Evolutionary conservation across 2,113 vertebrate species (phyloP).

Genomic region (Malurus melanocephalus): DNA sequence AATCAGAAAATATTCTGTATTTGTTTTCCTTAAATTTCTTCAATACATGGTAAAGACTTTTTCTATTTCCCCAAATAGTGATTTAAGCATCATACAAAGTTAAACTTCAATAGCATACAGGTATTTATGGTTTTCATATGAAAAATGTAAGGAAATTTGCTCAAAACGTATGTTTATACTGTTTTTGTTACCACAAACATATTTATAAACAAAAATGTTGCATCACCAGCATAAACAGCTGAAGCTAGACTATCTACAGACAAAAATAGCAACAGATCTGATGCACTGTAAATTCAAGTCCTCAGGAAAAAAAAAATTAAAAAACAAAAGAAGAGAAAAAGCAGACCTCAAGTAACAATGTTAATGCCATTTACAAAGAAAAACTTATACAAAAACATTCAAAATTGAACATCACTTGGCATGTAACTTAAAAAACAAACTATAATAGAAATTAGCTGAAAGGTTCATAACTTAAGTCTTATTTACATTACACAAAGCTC

Average conservation of each 20-base stretch:
- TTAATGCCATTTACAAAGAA: slow-evolving; percentile 84
- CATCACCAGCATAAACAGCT: slow-evolving; percentile 86
- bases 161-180: slow-evolving; percentile 91
- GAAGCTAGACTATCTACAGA: slow-evolving; percentile 97
- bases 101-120: slow-evolving; percentile 94
- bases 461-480: slow-evolving; percentile 84
- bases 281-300: slow-evolving; percentile 92
- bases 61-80: slow-evolving; percentile 85
- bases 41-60: slow-evolving; percentile 82
- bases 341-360: slow-evolving; percentile 82
- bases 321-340: slow-evolving; percentile 71
- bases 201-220: slow-evolving; percentile 85
- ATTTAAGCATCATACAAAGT: slow-evolving; percentile 94
- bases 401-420: slow-evolving; percentile 83
- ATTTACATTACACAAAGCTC: slow-evolving; percentile 97
- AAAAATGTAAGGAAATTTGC: slow-evolving; percentile 89
- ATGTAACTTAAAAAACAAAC: slow-evolving; percentile 81
- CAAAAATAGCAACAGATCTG: slow-evolving; percentile 90
- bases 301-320: slow-evolving; percentile 69
- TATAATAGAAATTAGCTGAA: slow-evolving; percentile 67
- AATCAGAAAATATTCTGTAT: slow-evolving; percentile 80
- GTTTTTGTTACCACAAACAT: slow-evolving; percentile 91
- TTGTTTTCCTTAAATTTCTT: slow-evolving; percentile 78
- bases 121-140: slow-evolving; percentile 86
- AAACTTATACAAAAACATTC: slow-evolving; percentile 79